phyloP scores from a whole-genome alignment of 2,113 vertebrate species.

The Crotalus tigris region DNA sequence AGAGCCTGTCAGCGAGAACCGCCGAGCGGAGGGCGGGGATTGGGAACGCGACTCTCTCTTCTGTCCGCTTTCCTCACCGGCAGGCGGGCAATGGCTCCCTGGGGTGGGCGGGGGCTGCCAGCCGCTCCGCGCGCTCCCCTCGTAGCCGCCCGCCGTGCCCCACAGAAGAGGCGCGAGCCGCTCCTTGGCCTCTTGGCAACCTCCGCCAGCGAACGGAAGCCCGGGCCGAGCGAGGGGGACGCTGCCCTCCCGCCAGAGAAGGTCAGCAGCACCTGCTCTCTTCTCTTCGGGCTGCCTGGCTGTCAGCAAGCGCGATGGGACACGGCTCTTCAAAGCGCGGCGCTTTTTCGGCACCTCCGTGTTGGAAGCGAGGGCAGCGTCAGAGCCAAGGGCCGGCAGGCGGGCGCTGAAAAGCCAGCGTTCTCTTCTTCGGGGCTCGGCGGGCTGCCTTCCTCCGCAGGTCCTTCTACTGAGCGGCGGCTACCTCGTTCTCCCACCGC shows the following conservation, averaged over 20 bases:
- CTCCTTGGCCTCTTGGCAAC: background rate
- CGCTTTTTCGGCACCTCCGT: background rate
- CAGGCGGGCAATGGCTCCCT: background rate
- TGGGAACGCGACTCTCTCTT: background rate
- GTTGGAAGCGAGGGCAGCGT: background rate
- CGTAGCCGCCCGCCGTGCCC: background rate
- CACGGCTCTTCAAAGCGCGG: background rate
- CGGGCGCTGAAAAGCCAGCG: background rate
- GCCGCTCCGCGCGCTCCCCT: background rate
- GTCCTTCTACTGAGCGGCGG: background rate
- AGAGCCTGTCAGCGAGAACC: slow-evolving; percentile 21
- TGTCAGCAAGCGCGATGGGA: background rate
- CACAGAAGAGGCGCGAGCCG: background rate
- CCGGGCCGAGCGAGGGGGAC: background rate
- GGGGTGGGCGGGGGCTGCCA: background rate
- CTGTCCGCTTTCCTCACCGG: background rate
- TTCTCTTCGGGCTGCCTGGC: background rate
- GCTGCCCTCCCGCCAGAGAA: background rate
- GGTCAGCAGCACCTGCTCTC: background rate
- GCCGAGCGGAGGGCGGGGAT: slow-evolving; percentile 11
- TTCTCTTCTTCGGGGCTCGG: background rate
- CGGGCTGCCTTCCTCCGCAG: too few relatives aligned
- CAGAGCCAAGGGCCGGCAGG: too few relatives aligned
- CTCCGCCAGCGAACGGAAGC: background rate
- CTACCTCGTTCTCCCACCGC: background rate